Conservation (phyloP, 2,113 vertebrate species). For the Trochalopteron elliotii region DNA sequence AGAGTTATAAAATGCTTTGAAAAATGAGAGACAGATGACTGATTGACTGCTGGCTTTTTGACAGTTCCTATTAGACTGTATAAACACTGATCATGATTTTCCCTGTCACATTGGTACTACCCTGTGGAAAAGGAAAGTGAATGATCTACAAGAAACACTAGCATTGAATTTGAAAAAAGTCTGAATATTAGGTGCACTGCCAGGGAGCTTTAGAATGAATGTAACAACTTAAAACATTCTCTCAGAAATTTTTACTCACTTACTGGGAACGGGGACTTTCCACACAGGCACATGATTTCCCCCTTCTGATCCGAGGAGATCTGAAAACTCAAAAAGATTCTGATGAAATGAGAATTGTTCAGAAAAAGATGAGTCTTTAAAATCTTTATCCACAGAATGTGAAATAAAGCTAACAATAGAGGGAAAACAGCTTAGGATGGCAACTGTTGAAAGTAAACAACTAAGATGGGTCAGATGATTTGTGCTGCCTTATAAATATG, state of each 20-base stretch:
- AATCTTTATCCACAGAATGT: neutral
- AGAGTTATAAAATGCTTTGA: neutral
- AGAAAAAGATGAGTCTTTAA: neutral
- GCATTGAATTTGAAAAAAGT: neutral
- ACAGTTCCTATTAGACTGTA: constrained; percentile 7
- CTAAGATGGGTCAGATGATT: neutral
- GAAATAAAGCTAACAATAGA: neutral
- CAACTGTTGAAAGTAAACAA: neutral
- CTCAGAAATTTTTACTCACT: neutral
- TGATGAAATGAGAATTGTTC: neutral
- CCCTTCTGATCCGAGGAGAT: neutral
- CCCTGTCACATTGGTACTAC: neutral
- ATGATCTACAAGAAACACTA: neutral
- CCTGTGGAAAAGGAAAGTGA: neutral
- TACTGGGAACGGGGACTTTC: neutral
- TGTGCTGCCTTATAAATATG: neutral
- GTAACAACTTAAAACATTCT: neutral
- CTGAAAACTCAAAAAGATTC: neutral
- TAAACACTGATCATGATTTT: constrained; percentile 4
- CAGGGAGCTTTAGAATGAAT: neutral
- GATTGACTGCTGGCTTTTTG: constrained; percentile 2
- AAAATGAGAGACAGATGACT: neutral
- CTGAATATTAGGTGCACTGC: neutral
- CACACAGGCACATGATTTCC: neutral
- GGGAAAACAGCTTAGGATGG: neutral